Base-by-base conservation (phyloP, 1,140 invertebrate genomes). In the Drosophila ercepeae region DNA sequence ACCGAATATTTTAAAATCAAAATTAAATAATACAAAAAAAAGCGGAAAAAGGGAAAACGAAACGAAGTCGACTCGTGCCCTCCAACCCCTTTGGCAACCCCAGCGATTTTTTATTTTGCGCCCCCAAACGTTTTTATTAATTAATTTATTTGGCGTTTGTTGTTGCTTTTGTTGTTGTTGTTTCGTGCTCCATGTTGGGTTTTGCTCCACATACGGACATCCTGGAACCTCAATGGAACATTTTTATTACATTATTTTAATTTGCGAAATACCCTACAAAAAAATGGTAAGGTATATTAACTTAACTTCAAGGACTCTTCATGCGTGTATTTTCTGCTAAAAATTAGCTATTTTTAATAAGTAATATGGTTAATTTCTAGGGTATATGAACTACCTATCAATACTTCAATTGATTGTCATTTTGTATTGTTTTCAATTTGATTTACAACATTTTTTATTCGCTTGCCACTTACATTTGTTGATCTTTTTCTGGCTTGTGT, bases 121-220 rank as follows among this genome's bases (percentile, higher is more conserved):
- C 18, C 32, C 32, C 39, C 23, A 52, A 52, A 42, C 32, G 68
- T 81, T 88, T 75, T 88, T 88, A 81, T 86, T 88, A 86, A 82
- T 86, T 86, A 88, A 86, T 86, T 86, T 86, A 82, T 77, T 88
- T 88, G 64, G 61, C n/a, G n/a, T n/a, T n/a, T n/a, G n/a, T n/a
- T n/a, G n/a, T n/a, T 69, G 45, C 48, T 72, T 53, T 14, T 53
- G 55, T 41, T 64, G 50, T 8, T 39, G 13, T 25, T 41, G 41
- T 52, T 51, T 27, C 36, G 5, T 23, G 5, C n/a, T 23, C 0
- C 25, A 7, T 27, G 25, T 27, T 25, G 25, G 7, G 13, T 8
- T 27, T 21, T 16, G 7, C 29, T 11, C 39, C 27, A 45, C 29
- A 54, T 34, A 16, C 23, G 42, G 41, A 54, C 14, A 44, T 53